Evolutionary conservation across 2,888 invertebrate genomes (phyloP).

Genomic region (Acleris emargana): DNA sequence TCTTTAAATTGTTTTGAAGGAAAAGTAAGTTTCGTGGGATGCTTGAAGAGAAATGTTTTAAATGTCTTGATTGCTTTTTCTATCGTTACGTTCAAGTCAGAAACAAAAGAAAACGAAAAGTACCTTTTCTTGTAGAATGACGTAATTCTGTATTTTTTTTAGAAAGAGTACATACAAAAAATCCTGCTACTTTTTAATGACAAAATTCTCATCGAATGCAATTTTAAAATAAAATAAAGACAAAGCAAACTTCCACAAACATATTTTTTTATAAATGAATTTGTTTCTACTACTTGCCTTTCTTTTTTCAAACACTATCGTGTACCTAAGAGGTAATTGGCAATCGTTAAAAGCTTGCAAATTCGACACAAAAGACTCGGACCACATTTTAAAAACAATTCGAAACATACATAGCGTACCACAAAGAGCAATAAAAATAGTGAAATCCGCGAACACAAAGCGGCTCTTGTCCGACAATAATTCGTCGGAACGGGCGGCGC

Average conservation of each 20-base stretch:
- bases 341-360: background rate
- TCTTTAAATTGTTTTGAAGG: slow-evolving; percentile 6
- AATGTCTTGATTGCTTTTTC: slow-evolving; percentile 22
- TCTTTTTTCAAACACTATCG: no score
- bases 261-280: no score
- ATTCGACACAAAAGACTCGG: background rate
- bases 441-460: slow-evolving; percentile 50
- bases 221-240: no score
- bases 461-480: slow-evolving; percentile 53
- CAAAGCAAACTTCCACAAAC: no score
- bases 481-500: slow-evolving; percentile 53
- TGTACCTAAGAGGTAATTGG: no score
- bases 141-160: no score
- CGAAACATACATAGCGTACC: slow-evolving; percentile 44
- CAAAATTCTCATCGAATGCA: no score
- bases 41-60: slow-evolving; percentile 6
- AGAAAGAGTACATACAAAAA: no score
- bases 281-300: no score
- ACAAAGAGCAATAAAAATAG: slow-evolving; percentile 53
- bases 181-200: no score
- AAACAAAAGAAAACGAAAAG: slow-evolving; percentile 4
- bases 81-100: background rate
- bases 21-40: slow-evolving; percentile 14
- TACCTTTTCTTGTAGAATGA: background rate
- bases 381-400: slow-evolving; percentile 47